Evolutionary conservation across 2,888 invertebrate species (phyloP).

Genomic region (Heteromurus nitidus): DNA sequence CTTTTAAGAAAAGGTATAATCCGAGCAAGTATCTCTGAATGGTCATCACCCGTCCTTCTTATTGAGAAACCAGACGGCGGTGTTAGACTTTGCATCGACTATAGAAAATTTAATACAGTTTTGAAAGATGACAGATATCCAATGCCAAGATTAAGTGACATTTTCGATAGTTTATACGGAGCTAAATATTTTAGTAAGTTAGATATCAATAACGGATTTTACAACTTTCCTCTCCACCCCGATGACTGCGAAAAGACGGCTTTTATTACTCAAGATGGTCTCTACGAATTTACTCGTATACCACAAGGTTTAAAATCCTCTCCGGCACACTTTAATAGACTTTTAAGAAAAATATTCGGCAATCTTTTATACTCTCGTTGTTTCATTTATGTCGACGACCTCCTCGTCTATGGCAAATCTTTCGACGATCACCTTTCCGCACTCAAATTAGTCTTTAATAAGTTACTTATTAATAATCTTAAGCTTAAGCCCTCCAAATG

Average conservation of each 20-base stretch:
- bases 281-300: conserved; percentile 1
- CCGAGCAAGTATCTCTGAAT: background rate
- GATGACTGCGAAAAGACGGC: background rate
- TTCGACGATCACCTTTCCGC: conserved; percentile 3
- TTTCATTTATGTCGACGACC: conserved; percentile 31
- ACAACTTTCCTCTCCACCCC: background rate
- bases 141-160: conserved; percentile 12
- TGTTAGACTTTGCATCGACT: background rate
- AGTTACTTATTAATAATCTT: background rate
- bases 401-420: conserved; percentile 10
- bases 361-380: background rate
- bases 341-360: conserved; percentile 23
- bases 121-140: background rate
- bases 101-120: background rate
- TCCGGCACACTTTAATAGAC: conserved; percentile 15
- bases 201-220: conserved; percentile 8
- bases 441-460: background rate
- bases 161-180: conserved; percentile 8
- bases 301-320: conserved; percentile 16
- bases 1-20: background rate
- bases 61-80: conserved; percentile 12
- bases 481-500: conserved; percentile 25
- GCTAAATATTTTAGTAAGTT: conserved; percentile 15
- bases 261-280: conserved; percentile 18
- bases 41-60: conserved; percentile 6